These are phyloP conservation scores for Entomobrya multifasciata DNA, from an alignment of 2,888 invertebrate species.

Conservation along the genomic window DNA sequence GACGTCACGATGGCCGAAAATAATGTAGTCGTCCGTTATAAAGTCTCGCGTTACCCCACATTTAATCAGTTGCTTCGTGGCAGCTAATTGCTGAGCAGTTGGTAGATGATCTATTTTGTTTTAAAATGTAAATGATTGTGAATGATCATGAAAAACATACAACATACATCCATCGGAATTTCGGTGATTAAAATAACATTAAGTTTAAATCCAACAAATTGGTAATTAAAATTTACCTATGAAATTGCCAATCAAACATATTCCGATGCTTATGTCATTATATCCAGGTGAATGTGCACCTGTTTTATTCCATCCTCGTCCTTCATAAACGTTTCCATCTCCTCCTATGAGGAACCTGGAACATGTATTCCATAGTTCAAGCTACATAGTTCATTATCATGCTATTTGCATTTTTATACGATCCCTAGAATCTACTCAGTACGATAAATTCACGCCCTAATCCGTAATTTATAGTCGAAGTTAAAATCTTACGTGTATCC, in stretches of 20 bases:
- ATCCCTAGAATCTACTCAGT: too few species aligned
- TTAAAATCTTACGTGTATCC: conserved; percentile 83
- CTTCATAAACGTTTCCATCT: conserved; percentile 85
- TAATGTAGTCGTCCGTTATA: conserved; percentile 84
- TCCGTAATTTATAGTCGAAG: too few species aligned
- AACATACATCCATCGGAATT: too few species aligned
- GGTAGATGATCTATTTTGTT: conserved; percentile 85
- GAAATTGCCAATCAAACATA: conserved; percentile 89
- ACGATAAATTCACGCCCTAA: too few species aligned
- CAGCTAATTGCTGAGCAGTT: conserved; percentile 84
- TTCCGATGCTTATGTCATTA: conserved; percentile 87
- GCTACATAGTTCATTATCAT: too few species aligned
- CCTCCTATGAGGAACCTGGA: conserved; percentile 87
- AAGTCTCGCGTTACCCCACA: conserved; percentile 85
- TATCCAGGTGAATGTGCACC: conserved; percentile 88
- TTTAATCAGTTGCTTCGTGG: conserved; percentile 84
- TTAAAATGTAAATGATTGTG: too few species aligned
- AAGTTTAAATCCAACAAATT: too few species aligned
- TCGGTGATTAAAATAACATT: too few species aligned
- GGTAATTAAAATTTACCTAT: too few species aligned
- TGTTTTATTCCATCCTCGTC: conserved; percentile 83
- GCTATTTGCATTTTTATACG: too few species aligned
- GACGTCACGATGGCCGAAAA: conserved; percentile 87
- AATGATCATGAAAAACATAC: too few species aligned
- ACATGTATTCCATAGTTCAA: too few species aligned